Evolutionary conservation across 2,113 vertebrate genomes (phyloP).

Genomic region (Platysteira castanea): DNA sequence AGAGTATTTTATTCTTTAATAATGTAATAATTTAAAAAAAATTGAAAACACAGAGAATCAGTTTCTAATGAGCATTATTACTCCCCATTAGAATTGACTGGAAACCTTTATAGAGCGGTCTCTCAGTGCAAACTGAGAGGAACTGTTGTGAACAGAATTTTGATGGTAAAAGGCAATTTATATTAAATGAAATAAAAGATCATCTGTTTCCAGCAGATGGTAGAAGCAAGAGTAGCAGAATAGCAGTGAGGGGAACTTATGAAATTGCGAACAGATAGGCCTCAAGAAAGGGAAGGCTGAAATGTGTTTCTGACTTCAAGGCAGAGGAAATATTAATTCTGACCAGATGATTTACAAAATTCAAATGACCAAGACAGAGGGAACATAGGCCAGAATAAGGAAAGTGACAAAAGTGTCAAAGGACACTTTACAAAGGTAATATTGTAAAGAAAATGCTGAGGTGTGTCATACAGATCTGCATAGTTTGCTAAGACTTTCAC

Average conservation of each 20-base stretch:
- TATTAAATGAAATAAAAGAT: background rate
- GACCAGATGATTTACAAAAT: background rate
- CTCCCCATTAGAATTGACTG: background rate
- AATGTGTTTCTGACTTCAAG: background rate
- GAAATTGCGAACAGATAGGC: background rate
- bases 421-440: background rate
- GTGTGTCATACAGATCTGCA: background rate
- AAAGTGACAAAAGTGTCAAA: background rate
- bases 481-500: background rate
- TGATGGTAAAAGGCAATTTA: background rate
- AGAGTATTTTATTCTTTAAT: background rate
- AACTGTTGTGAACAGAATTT: background rate
- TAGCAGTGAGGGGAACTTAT: background rate
- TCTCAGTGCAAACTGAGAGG: background rate
- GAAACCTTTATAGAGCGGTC: background rate
- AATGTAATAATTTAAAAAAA: background rate
- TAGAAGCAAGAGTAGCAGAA: background rate
- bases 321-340: background rate
- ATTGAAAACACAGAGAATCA: background rate
- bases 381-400: background rate
- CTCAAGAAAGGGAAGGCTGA: background rate
- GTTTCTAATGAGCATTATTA: background rate
- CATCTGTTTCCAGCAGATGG: background rate
- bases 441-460: background rate
- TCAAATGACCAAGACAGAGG: background rate